Percentiles rank a stretch among this genome's conserved stretches.
These are phyloP conservation scores for Plagodis pulveraria DNA, from an alignment of 2,888 invertebrate genomes.

Conservation along the genomic window DNA sequence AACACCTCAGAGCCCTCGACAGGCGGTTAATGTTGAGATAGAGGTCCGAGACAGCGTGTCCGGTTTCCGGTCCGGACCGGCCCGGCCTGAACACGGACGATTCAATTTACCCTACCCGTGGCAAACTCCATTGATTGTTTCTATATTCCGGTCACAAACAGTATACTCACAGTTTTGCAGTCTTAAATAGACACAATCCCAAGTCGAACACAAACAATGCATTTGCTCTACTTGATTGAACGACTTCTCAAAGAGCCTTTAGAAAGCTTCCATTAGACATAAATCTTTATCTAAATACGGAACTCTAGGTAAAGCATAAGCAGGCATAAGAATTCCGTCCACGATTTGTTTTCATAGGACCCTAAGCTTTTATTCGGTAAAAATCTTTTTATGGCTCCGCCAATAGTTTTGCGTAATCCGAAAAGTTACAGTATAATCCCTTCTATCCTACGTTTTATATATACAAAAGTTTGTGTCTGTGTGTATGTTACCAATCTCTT, in stretches of 20 bases:
- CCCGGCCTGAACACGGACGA: slow-evolving; percentile 57
- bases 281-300: slow-evolving; percentile 11
- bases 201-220: not conserved
- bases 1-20: slow-evolving; percentile 29
- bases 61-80: slow-evolving; percentile 64
- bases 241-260: not conserved
- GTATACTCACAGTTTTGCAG: slow-evolving; percentile 50
- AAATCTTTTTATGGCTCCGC: slow-evolving; percentile 26
- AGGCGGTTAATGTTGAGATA: slow-evolving; percentile 54
- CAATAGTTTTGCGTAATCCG: slow-evolving; percentile 25
- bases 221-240: not conserved
- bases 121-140: slow-evolving; percentile 82
- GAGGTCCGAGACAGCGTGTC: slow-evolving; percentile 63
- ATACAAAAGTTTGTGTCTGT: no score
- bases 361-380: slow-evolving; percentile 27
- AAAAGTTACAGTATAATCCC: slow-evolving; percentile 35
- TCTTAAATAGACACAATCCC: slow-evolving; percentile 7
- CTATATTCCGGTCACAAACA: slow-evolving; percentile 78
- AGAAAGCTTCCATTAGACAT: not conserved
- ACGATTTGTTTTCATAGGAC: slow-evolving; percentile 30
- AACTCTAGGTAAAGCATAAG: slow-evolving; percentile 16
- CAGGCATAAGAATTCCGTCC: slow-evolving; percentile 20
- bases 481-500: no score
- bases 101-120: slow-evolving; percentile 75
- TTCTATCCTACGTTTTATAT: no score